Evolutionary conservation across 2,113 vertebrate genomes (phyloP).

Genomic region (Lates calcarifer): DNA sequence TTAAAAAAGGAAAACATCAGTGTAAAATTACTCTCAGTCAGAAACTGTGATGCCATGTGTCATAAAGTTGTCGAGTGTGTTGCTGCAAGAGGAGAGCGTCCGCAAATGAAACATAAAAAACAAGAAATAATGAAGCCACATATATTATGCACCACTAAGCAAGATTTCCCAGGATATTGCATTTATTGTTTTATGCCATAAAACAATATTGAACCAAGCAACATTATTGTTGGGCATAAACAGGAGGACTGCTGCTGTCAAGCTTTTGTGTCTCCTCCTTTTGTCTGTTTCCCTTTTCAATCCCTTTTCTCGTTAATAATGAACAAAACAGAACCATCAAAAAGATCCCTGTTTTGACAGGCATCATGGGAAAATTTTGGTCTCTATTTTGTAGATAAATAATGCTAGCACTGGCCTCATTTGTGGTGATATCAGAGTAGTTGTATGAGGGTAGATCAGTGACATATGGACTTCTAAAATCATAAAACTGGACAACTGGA

Average conservation of each 20-base stretch:
- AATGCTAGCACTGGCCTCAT: neutral
- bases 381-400: neutral
- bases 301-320: slow-evolving; percentile 1
- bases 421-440: neutral
- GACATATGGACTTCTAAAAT: no score
- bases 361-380: slow-evolving; percentile 6
- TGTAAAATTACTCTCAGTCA: neutral
- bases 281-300: neutral
- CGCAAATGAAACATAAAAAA: slow-evolving; percentile 21
- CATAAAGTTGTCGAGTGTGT: slow-evolving; percentile 8
- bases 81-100: neutral
- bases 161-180: slow-evolving; percentile 12
- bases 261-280: neutral
- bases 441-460: neutral
- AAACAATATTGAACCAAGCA: slow-evolving; percentile 2
- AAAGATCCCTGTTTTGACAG: neutral
- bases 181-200: neutral
- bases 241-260: neutral
- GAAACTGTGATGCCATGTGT: neutral
- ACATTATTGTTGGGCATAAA: neutral
- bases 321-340: slow-evolving; percentile 5
- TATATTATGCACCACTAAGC: neutral
- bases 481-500: no score
- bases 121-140: neutral
- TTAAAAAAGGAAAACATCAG: neutral